Percentiles rank a stretch among this genome's conserved stretches.
Conservation (phyloP, 2,888 invertebrate genomes). For the Miltochrista miniata region DNA sequence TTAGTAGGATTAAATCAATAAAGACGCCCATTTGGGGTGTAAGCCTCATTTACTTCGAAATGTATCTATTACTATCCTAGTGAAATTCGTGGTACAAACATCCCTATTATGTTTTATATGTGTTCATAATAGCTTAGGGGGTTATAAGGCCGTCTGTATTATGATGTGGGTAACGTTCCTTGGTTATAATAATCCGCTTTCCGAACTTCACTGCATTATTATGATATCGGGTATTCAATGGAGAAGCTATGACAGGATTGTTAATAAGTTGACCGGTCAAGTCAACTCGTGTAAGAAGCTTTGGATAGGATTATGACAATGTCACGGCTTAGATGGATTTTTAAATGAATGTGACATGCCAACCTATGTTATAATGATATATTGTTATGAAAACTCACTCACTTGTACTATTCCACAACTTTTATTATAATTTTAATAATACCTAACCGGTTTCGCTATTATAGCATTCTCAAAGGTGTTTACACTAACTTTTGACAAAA, state of each 20-base stretch:
- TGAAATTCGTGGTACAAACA: slow-evolving; percentile 1
- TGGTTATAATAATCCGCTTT: slow-evolving; percentile 24
- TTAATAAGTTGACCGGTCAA: slow-evolving; percentile 25
- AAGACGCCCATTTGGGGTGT: background rate
- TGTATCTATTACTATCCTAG: too few species aligned
- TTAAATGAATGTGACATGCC: too few species aligned
- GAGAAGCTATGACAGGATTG: slow-evolving; percentile 42
- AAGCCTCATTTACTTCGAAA: slow-evolving; percentile 1
- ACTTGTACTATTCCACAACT: too few species aligned
- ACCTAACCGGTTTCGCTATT: too few species aligned
- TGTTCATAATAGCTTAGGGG: slow-evolving; percentile 10
- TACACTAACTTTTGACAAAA: too few species aligned
- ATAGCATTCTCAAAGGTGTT: too few species aligned
- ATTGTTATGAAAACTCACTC: too few species aligned
- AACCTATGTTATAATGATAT: too few species aligned
- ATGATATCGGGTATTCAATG: slow-evolving; percentile 22
- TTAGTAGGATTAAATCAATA: too few species aligned
- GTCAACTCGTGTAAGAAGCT: slow-evolving; percentile 30
- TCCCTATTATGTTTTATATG: slow-evolving; percentile 8
- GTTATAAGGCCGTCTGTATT: slow-evolving; percentile 7
- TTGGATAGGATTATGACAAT: slow-evolving; percentile 18
- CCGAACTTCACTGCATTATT: slow-evolving; percentile 26
- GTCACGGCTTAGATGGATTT: too few species aligned
- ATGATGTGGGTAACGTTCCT: slow-evolving; percentile 14
- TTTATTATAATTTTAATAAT: too few species aligned